Evolutionary conservation across 2,113 vertebrate species (phyloP).

Genomic region (Pyrgilauda ruficollis): DNA sequence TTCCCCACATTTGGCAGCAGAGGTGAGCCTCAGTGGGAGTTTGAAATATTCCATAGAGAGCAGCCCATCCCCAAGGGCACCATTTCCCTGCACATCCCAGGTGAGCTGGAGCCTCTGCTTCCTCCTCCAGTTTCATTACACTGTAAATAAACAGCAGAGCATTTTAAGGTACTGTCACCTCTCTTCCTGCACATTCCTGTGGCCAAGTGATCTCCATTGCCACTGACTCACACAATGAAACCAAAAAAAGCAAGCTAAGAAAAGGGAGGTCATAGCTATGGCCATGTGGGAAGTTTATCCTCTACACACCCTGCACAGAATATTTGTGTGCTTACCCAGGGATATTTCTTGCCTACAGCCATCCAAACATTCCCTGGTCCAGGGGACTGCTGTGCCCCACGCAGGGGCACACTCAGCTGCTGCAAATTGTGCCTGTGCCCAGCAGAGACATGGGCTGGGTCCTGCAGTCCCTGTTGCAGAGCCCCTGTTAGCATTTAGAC

Average conservation of each 20-base stretch:
- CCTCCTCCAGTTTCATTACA: accelerated
- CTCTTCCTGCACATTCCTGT: background rate
- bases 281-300: background rate
- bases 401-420: background rate
- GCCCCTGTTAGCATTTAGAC: background rate
- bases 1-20: background rate
- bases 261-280: background rate
- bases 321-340: background rate
- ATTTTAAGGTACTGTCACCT: background rate
- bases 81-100: background rate
- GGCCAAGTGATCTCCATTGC: background rate
- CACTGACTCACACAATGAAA: background rate
- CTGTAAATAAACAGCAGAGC: background rate
- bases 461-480: background rate
- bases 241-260: background rate
- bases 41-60: background rate
- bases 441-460: accelerated
- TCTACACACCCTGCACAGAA: accelerated
- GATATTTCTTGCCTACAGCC: background rate
- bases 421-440: background rate
- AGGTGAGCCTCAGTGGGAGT: accelerated
- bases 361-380: background rate
- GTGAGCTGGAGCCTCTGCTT: background rate
- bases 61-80: background rate
- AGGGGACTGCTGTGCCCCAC: background rate